Base-by-base conservation (phyloP, 92 coral and sea anemone species). In the Muricea muricata region DNA sequence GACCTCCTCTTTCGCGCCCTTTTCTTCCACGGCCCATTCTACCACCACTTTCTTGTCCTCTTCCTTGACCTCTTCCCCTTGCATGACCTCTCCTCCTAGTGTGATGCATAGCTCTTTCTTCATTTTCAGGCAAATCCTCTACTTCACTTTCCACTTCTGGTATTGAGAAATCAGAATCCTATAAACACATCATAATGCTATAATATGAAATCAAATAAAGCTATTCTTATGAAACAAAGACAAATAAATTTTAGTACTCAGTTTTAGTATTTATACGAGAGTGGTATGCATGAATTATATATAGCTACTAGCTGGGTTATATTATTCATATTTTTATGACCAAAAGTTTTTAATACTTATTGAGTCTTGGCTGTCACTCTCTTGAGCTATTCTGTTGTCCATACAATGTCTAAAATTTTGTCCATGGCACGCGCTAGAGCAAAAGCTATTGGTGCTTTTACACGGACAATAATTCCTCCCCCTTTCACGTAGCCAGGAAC, bases 381-480 rank as follows among this genome's bases (percentile, higher is more conserved):
- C 65, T 46, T 74, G 63, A 45, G 32, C 63, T 47, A n/a, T 41
- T 28, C 80, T 23, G 26, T 46, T 74, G 41, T 74, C 48, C 61
- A 74, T 45, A 46, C 80, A 74, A 6, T 3, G 37, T 8, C 61
- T 65, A 32, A 41, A 48, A 12, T 28, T 31, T 0, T 72, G 69
- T 14, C 79, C 70, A 28, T 82, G 76, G 37, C 67, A 69, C 45
- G 34, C 3, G 13, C 56, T 37, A 6, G 58, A 23, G 32, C 84
- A 79, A 35, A 58, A 61, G 12, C 68, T 56, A n/a, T 48, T 24
- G 17, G 63, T 33, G 55, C 86, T 82, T 82, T 58, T 72, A 39
- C 79, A 69, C 0, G 86, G 86, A n/a, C 86, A 82, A 14, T 41
- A 55, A n/a, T 82, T 82, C 17, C 86, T 67, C 25, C 79, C 86